Conservation (phyloP, 64 coral and sea anemone species). For the Dendrophyllia cribrosa region DNA sequence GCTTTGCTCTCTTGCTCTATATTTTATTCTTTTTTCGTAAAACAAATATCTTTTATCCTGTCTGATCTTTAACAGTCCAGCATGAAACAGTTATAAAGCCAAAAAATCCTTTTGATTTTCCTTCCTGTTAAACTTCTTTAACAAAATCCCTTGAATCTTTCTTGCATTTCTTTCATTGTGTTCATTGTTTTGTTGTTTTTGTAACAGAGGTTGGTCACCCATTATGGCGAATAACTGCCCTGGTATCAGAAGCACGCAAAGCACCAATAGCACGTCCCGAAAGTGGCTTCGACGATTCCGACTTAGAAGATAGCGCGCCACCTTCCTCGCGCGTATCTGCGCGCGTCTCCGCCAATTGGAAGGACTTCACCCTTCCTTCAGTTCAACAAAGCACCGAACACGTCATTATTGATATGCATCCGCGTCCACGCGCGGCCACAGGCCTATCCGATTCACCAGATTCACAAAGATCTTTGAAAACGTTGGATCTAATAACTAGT, state of each 20-base stretch:
- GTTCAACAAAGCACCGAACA: conserved; percentile 66
- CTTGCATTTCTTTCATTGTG: not conserved
- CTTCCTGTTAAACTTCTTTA: not conserved
- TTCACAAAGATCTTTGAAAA: not conserved
- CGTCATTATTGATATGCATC: conserved; percentile 18
- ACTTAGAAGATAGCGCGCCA: conserved; percentile 36
- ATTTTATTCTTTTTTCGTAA: no score
- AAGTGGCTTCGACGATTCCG: conserved; percentile 68
- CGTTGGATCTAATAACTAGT: not conserved
- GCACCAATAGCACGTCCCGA: conserved; percentile 70
- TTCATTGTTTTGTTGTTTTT: not conserved
- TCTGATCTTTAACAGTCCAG: not conserved
- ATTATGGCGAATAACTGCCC: conserved; percentile 38
- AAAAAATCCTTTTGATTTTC: not conserved
- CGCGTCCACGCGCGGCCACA: conserved; percentile 19
- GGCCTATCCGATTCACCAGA: conserved; percentile 17
- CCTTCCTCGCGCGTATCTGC: conserved; percentile 39
- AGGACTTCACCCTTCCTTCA: conserved; percentile 36
- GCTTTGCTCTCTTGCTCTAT: no score
- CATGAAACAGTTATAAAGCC: not conserved
- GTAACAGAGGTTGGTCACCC: conserved; percentile 7
- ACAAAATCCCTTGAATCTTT: not conserved
- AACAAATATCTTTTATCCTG: no score
- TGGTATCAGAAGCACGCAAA: conserved; percentile 42
- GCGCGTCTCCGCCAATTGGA: conserved; percentile 58